These are phyloP conservation scores for Metalampra italica DNA, from an alignment of 2,888 invertebrate genomes.

Conservation along the genomic window DNA sequence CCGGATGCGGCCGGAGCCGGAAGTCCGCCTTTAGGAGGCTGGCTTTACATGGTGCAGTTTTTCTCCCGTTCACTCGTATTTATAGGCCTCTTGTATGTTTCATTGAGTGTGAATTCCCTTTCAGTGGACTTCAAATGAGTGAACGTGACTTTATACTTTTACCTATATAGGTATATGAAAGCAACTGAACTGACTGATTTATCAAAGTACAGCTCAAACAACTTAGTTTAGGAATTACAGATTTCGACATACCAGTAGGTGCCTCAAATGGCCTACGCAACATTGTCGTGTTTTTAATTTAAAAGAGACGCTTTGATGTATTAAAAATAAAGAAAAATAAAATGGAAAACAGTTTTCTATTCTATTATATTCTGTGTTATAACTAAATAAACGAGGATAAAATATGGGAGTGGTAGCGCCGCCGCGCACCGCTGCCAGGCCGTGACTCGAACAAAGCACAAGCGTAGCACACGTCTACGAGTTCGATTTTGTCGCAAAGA, in stretches of 20 bases:
- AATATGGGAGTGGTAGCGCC: background rate
- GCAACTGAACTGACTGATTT: no score
- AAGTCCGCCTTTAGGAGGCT: conserved; percentile 50
- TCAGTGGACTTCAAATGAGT: conserved; percentile 13
- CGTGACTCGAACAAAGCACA: no score
- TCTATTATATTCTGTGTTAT: no score
- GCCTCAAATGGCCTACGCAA: no score
- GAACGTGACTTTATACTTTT: background rate
- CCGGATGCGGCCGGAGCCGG: conserved; percentile 61
- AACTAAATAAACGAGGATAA: no score
- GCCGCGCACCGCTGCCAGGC: no score
- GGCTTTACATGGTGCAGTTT: conserved; percentile 50
- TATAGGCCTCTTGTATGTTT: conserved; percentile 32
- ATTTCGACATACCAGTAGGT: no score
- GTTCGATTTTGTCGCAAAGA: no score
- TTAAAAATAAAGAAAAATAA: background rate
- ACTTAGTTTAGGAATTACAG: no score
- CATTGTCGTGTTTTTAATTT: no score
- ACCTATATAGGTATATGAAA: background rate
- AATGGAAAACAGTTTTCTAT: no score
- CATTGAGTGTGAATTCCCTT: conserved; percentile 24
- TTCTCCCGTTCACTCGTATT: conserved; percentile 39
- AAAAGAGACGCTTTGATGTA: background rate
- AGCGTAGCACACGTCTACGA: no score
- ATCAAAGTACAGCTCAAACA: background rate